These are phyloP conservation scores for Drosophila eohydei DNA, from an alignment of 2,888 invertebrate species.

Conservation along the genomic window DNA sequence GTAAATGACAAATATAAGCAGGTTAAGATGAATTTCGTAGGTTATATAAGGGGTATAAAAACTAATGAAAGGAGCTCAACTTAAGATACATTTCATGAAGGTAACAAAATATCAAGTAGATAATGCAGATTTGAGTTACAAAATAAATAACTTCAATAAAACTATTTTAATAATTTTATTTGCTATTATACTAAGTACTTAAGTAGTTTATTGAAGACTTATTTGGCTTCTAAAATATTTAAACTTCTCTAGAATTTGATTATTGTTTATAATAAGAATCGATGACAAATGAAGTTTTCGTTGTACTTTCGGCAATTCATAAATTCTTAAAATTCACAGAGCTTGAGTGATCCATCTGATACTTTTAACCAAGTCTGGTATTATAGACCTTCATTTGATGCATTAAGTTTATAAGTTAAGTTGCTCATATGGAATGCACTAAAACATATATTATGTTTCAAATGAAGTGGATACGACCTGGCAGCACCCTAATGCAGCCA, in stretches of 20 bases:
- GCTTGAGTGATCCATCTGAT: no score
- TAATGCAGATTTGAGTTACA: no score
- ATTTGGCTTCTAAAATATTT: no score
- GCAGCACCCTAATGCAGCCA: conserved; percentile 2
- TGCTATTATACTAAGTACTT: no score
- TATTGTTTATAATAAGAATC: no score
- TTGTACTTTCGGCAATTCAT: no score
- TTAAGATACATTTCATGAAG: not conserved
- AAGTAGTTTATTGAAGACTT: no score
- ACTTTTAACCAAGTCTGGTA: not conserved
- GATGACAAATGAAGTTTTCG: no score
- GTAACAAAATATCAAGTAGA: not conserved
- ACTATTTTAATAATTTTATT: no score
- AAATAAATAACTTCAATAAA: no score
- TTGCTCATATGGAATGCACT: not conserved
- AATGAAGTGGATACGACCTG: conserved; percentile 8
- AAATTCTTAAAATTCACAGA: no score
- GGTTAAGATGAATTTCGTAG: not conserved
- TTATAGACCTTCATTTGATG: not conserved
- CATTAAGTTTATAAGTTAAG: not conserved
- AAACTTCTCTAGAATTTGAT: no score
- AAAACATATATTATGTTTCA: not conserved
- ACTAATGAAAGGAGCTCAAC: not conserved
- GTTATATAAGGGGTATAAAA: not conserved
- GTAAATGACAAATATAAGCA: conserved; percentile 37